These are phyloP conservation scores for Colistium nudipinnis DNA, from an alignment of 2,113 vertebrate genomes.

Conservation along the genomic window DNA sequence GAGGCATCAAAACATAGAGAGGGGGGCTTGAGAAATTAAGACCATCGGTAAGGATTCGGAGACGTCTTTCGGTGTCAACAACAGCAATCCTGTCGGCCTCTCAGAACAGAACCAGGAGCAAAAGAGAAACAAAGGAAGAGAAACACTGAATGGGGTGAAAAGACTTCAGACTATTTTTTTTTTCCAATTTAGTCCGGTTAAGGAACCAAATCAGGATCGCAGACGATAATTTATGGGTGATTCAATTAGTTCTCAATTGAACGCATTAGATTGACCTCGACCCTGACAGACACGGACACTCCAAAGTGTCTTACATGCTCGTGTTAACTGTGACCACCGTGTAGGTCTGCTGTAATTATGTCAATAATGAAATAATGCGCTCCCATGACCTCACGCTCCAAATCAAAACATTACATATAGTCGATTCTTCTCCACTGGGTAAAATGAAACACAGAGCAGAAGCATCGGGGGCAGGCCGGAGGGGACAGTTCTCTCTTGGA, in stretches of 20 bases:
- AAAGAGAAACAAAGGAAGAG: slow-evolving; percentile 75
- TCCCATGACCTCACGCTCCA: slow-evolving; percentile 42
- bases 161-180: slow-evolving; percentile 24
- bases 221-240: slow-evolving; percentile 57
- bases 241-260: slow-evolving; percentile 63
- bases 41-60: slow-evolving; percentile 82
- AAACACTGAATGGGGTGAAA: slow-evolving; percentile 25
- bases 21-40: slow-evolving; percentile 85
- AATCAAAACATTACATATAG: slow-evolving; percentile 35
- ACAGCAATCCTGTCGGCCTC: slow-evolving; percentile 72
- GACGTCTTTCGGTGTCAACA: slow-evolving; percentile 81
- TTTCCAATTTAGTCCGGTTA: slow-evolving; percentile 32
- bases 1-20: slow-evolving; percentile 81
- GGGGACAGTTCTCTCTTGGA: slow-evolving; percentile 68
- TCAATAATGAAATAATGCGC: slow-evolving; percentile 53
- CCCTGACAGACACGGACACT: slow-evolving; percentile 31
- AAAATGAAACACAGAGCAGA: slow-evolving; percentile 7
- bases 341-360: slow-evolving; percentile 32
- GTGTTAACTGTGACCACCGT: slow-evolving; percentile 21
- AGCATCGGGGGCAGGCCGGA: slow-evolving; percentile 21
- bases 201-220: slow-evolving; percentile 36
- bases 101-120: not conserved
- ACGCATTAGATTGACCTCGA: slow-evolving; percentile 65
- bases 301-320: slow-evolving; percentile 26
- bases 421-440: not conserved